phyloP scores from a whole-genome alignment of 1,140 invertebrate species.

The Pseudomyrmex flavicornis region DNA sequence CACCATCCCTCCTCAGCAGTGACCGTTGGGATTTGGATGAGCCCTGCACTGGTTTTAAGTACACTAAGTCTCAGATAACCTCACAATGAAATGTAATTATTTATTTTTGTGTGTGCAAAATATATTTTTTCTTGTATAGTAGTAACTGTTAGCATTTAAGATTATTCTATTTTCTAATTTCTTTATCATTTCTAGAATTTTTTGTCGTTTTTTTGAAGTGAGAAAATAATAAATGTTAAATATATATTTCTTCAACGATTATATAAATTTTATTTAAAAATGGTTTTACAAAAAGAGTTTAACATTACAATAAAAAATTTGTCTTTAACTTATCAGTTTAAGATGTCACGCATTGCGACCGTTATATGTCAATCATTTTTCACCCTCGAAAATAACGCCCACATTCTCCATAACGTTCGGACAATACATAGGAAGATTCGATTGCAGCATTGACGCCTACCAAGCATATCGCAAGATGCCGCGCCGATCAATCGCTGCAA shows the following conservation, averaged over 20 bases:
- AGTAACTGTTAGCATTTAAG: not conserved
- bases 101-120: not conserved
- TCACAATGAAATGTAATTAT: slow-evolving; percentile 9
- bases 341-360: slow-evolving; percentile 3
- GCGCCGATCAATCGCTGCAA: slow-evolving; percentile 21
- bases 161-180: too few species aligned
- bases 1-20: slow-evolving; percentile 53
- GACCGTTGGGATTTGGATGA: slow-evolving; percentile 71
- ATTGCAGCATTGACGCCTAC: slow-evolving; percentile 16
- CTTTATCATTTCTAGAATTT: not conserved
- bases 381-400: slow-evolving; percentile 49
- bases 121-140: not conserved
- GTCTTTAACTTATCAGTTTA: not conserved
- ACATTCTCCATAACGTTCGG: not conserved
- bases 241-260: too few species aligned
- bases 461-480: slow-evolving; percentile 35
- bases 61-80: not conserved
- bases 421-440: slow-evolving; percentile 55
- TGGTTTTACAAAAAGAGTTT: not conserved
- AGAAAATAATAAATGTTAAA: not conserved
- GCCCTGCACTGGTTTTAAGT: slow-evolving; percentile 8
- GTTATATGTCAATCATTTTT: slow-evolving; percentile 48
- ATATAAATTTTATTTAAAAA: not conserved
- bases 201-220: not conserved
- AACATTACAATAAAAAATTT: not conserved